Percentiles rank a stretch among this genome's conserved stretches.
Evolutionary conservation across 1,140 invertebrate genomes (phyloP).

Genomic region (Diuraphis noxia): DNA sequence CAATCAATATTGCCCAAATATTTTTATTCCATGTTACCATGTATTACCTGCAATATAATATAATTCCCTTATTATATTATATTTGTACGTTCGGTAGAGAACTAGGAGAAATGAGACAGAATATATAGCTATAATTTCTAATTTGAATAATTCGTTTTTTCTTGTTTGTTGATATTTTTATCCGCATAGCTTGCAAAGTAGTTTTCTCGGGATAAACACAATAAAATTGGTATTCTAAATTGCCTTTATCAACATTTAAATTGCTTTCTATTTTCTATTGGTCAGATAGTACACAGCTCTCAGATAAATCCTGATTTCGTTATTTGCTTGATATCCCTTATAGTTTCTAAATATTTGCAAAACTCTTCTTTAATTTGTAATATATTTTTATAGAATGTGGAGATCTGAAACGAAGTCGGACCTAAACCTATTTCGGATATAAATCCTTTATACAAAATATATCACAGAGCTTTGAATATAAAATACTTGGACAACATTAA

Average conservation of each 20-base stretch:
- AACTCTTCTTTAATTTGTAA: background rate
- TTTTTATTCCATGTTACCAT: background rate
- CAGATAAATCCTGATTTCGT: background rate
- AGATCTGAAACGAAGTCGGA: background rate
- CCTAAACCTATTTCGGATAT: background rate
- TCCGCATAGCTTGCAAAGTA: background rate
- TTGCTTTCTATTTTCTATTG: background rate
- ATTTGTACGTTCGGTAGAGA: background rate
- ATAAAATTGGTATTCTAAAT: background rate
- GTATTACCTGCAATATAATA: background rate
- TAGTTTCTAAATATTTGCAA: background rate
- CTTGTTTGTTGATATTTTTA: background rate
- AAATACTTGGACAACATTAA: too few species aligned
- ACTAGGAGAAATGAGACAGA: background rate
- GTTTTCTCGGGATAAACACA: background rate
- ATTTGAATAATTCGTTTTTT: background rate
- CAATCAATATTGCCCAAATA: background rate
- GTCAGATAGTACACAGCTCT: background rate
- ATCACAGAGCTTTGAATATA: background rate
- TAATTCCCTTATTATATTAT: background rate
- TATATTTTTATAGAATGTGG: background rate
- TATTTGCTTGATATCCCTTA: background rate
- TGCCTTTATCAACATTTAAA: background rate
- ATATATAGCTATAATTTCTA: background rate
- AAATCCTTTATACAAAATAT: background rate